phyloP scores from a whole-genome alignment of 2,113 vertebrate species.

The Polypterus senegalus region DNA sequence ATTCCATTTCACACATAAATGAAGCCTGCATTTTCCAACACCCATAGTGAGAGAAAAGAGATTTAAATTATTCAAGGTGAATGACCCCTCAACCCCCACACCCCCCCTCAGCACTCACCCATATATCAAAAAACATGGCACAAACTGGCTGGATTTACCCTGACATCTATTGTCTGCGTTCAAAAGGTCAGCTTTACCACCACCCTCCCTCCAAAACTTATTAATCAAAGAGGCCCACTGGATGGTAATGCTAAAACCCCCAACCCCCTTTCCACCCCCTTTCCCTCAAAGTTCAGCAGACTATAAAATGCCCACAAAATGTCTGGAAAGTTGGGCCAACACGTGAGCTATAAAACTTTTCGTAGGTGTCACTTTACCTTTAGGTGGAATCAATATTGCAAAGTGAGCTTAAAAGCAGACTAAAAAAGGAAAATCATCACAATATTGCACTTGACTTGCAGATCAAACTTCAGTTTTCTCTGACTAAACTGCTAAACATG shows the following conservation, averaged over 20 bases:
- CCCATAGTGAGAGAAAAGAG: constrained; percentile 20
- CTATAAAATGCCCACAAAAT: no score
- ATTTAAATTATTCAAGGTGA: constrained; percentile 38
- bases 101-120: constrained; percentile 10
- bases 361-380: no score
- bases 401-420: no score
- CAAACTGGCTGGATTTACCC: constrained; percentile 37
- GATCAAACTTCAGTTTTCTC: no score
- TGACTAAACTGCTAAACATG: no score
- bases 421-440: no score
- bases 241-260: constrained; percentile 26
- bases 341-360: no score
- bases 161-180: constrained; percentile 28
- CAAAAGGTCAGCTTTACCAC: constrained; percentile 48
- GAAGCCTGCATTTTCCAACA: no score
- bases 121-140: constrained; percentile 39
- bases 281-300: constrained; percentile 29
- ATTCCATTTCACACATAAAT: no score
- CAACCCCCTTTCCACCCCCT: constrained; percentile 17
- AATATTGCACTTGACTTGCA: no score
- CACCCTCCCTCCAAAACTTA: constrained; percentile 43
- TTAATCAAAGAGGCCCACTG: constrained; percentile 30
- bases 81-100: constrained; percentile 18
- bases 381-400: no score
- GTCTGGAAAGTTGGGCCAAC: no score